Evolutionary conservation across 1,140 invertebrate genomes (phyloP).

Genomic region (Orussus abietinus): DNA sequence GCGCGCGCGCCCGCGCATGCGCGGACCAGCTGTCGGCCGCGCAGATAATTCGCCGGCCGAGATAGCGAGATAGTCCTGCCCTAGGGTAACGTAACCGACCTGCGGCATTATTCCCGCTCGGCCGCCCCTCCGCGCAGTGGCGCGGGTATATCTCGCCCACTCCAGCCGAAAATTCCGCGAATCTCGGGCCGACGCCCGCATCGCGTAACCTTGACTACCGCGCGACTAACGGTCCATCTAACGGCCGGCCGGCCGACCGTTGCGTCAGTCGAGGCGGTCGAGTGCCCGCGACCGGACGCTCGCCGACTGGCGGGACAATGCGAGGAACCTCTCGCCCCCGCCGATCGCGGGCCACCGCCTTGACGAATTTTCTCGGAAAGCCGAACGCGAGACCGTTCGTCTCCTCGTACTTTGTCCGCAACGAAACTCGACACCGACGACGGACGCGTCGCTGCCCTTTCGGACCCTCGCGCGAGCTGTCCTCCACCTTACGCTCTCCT

Average conservation of each 20-base stretch:
- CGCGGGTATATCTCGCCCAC: constrained; percentile 16
- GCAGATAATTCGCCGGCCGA: constrained; percentile 9
- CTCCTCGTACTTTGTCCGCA: constrained; percentile 10
- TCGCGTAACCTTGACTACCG: constrained; percentile 25
- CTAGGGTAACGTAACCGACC: constrained; percentile 50
- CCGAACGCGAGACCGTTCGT: constrained; percentile 13
- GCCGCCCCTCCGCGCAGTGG: constrained; percentile 12
- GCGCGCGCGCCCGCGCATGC: too few relatives aligned
- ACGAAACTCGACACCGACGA: constrained; percentile 13
- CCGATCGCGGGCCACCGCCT: neutral
- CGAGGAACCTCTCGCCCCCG: neutral
- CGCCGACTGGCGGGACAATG: too few relatives aligned
- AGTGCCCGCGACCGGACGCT: constrained; percentile 8
- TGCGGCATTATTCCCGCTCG: constrained; percentile 25
- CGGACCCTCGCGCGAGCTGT: too few relatives aligned
- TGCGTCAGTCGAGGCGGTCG: constrained; percentile 10
- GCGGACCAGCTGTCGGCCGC: too few relatives aligned
- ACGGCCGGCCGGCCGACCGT: constrained; percentile 26
- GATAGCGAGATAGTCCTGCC: constrained; percentile 38
- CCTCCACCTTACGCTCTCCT: too few relatives aligned
- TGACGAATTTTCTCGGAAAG: constrained; percentile 15
- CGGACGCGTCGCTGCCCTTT: too few relatives aligned
- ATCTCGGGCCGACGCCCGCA: too few relatives aligned
- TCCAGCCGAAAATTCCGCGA: constrained; percentile 21
- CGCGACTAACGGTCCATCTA: constrained; percentile 11